phyloP scores from a whole-genome alignment of 2,888 invertebrate genomes.

The Anagyrus pseudococci region DNA sequence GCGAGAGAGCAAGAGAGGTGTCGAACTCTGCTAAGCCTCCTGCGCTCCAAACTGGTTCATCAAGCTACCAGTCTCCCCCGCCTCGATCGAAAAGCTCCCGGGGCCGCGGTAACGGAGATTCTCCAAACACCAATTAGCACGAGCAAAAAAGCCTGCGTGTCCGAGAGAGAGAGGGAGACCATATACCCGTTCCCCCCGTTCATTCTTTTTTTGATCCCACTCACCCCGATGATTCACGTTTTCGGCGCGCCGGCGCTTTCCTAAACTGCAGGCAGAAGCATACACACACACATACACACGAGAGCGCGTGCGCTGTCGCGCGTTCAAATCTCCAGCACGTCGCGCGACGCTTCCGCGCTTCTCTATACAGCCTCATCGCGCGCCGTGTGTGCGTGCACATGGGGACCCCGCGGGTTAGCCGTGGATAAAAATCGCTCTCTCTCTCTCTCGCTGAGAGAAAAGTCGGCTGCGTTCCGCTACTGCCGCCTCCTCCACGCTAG shows the following conservation, averaged over 20 bases:
- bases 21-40: no score
- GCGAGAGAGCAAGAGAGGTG: no score
- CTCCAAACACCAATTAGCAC: not conserved
- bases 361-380: no score
- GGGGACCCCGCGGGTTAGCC: not conserved
- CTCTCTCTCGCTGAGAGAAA: no score
- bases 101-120: not conserved
- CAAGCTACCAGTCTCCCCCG: no score
- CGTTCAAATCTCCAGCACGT: slow-evolving; percentile 39
- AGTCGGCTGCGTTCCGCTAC: no score
- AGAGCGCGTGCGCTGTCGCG: slow-evolving; percentile 34
- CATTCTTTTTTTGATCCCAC: no score
- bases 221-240: slow-evolving; percentile 23
- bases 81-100: slow-evolving; percentile 6
- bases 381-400: not conserved
- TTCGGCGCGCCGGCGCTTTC: slow-evolving; percentile 14
- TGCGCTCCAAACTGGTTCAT: no score
- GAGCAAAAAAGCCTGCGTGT: not conserved
- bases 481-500: no score
- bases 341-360: slow-evolving; percentile 31
- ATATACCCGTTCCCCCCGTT: slow-evolving; percentile 4
- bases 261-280: no score
- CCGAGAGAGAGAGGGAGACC: not conserved
- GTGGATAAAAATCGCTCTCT: no score
- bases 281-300: no score